Evolutionary conservation across 2,888 invertebrate genomes (phyloP), one percentile per base, ranked within the genome.

Genomic region (Diarsia mendica): DNA sequence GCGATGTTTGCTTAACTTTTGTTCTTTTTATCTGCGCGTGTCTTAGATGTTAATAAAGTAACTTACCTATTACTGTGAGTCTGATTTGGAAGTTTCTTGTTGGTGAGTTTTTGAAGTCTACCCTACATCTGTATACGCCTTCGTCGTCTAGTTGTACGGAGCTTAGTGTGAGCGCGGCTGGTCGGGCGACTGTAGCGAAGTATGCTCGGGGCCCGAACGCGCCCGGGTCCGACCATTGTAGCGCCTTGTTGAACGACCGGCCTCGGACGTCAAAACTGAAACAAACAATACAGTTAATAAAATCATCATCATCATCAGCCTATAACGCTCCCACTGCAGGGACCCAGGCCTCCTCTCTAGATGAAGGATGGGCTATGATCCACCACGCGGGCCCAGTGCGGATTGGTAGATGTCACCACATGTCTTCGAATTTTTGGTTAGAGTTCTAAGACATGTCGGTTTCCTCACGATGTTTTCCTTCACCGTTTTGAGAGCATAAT

Each of bases 41-140:
- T 69, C 61, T 66, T 11, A 69, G 68, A 70, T 67, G 53, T 67
- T 81, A 72, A 72, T 75, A 6, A 64, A 48, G 13, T 68, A 67
- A 96, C 98, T 98, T 96, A 99, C 99, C 98, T 93, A 99, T 98
- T 89, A 99, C 98, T 90, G 98, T 98, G 87, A 99, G 97, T 92
- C 98, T 98, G 93, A 99, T 98, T 91, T 98, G 98, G 93, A 98
- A 98, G 94, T 98, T 98, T 89, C 98, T 97, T 20, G 99, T 98
- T 49, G 98, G 98, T 13, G 98, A 98, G 91, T 98, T 98, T 89
- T 98, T 98, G 94, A 99, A 99, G 95, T 99, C 99, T 51, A 99
- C 99, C 82, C 99, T 97, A 94, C 99, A 99, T 87, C 98, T 97
- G 95, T 99, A 99, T 76, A 97, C 97, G 66, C 99, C 99, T 92